Conservation (phyloP, 1,140 invertebrate genomes). For the Drepana arcuata region DNA sequence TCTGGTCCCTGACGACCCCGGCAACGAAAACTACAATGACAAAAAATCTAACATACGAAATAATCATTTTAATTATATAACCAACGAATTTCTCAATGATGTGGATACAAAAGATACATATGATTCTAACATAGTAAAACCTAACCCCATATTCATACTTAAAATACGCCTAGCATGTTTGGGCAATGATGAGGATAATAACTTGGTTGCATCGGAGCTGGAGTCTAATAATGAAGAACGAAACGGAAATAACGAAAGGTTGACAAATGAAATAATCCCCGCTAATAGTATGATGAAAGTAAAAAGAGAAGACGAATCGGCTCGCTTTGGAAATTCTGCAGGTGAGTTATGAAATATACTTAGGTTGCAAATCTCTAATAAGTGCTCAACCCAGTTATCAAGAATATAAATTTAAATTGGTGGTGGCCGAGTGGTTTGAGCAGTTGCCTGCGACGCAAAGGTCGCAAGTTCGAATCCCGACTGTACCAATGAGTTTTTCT, state of each 20-base stretch:
- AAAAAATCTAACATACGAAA: slow-evolving; percentile 1
- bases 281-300: slow-evolving; percentile 22
- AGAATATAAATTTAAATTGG: too few species aligned
- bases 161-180: slow-evolving; percentile 52
- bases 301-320: slow-evolving; percentile 26
- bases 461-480: too few species aligned
- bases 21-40: slow-evolving; percentile 9
- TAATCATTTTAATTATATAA: slow-evolving; percentile 12
- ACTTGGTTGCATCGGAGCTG: slow-evolving; percentile 19
- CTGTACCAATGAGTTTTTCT: too few species aligned
- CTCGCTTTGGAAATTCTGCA: too few species aligned
- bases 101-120: slow-evolving; percentile 16
- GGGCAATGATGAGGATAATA: slow-evolving; percentile 30
- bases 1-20: slow-evolving; percentile 16
- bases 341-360: too few species aligned
- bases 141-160: slow-evolving; percentile 44
- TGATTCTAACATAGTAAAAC: slow-evolving; percentile 21
- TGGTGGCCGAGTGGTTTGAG: too few species aligned
- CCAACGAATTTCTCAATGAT: slow-evolving; percentile 22
- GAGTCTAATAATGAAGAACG: slow-evolving; percentile 11
- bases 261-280: slow-evolving; percentile 23
- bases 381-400: too few species aligned
- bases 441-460: too few species aligned
- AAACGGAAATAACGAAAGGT: slow-evolving; percentile 17
- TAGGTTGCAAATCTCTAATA: too few species aligned